Base-by-base conservation (phyloP, 2,888 invertebrate genomes). In the Philaethria dido region DNA sequence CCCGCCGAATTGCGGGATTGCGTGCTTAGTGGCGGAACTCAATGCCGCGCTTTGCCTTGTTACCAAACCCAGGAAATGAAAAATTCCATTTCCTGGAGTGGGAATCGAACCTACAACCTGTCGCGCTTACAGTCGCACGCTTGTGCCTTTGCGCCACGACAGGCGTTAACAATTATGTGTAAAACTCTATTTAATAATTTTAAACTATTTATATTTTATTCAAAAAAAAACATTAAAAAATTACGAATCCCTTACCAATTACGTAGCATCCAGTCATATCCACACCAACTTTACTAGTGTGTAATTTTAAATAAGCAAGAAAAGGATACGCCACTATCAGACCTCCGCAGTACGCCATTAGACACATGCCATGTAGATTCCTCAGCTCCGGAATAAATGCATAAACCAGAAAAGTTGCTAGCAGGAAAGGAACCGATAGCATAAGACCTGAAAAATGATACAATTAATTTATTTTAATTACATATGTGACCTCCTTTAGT, bases 331-430 rank as follows among this genome's bases (percentile, higher is more conserved):
- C 95, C 0, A 94, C 80, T 69, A 95, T 88, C 16, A 97, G 89
- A 0, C 95, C 94, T 1, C 93, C 86, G 42, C 96, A 95, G 82
- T 97, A 96, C 67, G 95, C 95, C 94, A 96, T 96, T 69, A 96
- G 83, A 0, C 95, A 95, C 87, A 95, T 94, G n/a, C 96, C 96
- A 76, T 96, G 96, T 16, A 96, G 90, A 81, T 96, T 97, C 55
- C 95, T 88, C 44, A 96, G 84, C 71, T 96, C 96, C 0, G 96
- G 95, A 64, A 96, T 94, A 55, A 95, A 83, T 3, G 95, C 94
- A 81, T 97, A 96, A 0, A 96, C 95, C 48, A 95, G 75, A 73
- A 96, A 95, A 2, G 97, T 96, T 0, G 94, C 91, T 60, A 96
- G 77, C 47, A 97, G 93, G 74, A 96, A 96, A 2, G 96, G 96